Conservation (phyloP, 2,888 invertebrate genomes). For the Chalcosyrphus nemorum region DNA sequence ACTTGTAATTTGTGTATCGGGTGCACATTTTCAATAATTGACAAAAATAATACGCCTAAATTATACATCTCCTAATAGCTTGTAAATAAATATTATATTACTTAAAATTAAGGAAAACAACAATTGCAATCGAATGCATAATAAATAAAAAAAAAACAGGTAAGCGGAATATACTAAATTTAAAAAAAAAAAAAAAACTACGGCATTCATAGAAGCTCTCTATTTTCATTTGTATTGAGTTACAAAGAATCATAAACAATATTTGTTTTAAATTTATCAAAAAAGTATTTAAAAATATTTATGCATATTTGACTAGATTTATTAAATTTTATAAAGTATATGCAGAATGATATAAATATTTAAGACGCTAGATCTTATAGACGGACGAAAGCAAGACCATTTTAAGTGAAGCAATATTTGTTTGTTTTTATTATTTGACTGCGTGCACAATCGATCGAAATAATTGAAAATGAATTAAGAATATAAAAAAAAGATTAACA, state of each 20-base stretch:
- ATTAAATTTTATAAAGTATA: slow-evolving; percentile 17
- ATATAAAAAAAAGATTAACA: too few relatives aligned
- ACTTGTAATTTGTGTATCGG: slow-evolving; percentile 2
- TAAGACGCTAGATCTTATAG: not conserved
- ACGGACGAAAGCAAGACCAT: not conserved
- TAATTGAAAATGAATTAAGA: too few relatives aligned
- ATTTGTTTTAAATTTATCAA: slow-evolving; percentile 13
- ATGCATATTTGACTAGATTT: slow-evolving; percentile 13
- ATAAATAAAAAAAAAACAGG: slow-evolving; percentile 3
- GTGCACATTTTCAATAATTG: not conserved
- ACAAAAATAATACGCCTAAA: slow-evolving; percentile 16
- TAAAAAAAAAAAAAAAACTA: too few relatives aligned
- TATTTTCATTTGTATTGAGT: slow-evolving; percentile 31
- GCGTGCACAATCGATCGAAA: not conserved
- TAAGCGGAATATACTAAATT: slow-evolving; percentile 9
- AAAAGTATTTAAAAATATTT: slow-evolving; percentile 17
- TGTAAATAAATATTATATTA: not conserved
- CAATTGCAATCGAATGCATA: slow-evolving; percentile 23
- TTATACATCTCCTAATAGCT: slow-evolving; percentile 8
- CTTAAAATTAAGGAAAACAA: slow-evolving; percentile 18
- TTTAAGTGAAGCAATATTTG: not conserved
- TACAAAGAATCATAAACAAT: slow-evolving; percentile 23
- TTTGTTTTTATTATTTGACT: not conserved
- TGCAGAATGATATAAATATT: slow-evolving; percentile 5
- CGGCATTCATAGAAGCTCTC: slow-evolving; percentile 42